Base-by-base conservation (phyloP, 2,113 vertebrate species). In the Tachysurus vachellii region DNA sequence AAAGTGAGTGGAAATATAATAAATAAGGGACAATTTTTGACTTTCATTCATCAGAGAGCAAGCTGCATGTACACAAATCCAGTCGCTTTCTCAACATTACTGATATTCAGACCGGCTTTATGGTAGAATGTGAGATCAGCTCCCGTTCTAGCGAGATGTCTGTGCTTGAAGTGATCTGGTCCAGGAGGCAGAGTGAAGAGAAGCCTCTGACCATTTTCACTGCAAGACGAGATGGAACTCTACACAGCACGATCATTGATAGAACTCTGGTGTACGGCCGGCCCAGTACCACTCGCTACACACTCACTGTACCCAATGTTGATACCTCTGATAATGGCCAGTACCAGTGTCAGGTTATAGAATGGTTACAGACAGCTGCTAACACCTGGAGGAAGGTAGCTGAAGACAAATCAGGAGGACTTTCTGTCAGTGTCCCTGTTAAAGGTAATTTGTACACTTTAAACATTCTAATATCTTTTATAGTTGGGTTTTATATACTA, bases 381-480 rank as follows among this genome's bases (percentile, higher is more conserved):
- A 93, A 93, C 0, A 94, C 92, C 76, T 98, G 97, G 97, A 97
- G 95, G 91, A 96, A 94, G 90, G 85, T 95, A 88, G 96, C 95
- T 0, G 93, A 95, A 87, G 95, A 96, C 88, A 95, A 91, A 16
- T 99, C 97, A 0, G 96, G 96, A 84, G 53, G 75, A 62, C 56
- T 85, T 44, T 70, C 70, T 42, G 36, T 90, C 54, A n/a, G 12
- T 13, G 54, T 80, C 16, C 56, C 62, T 31, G 44, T 36, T 77
- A 2, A 80, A 82, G 84, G 77, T 85, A 73, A 62, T 68, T 12
- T 16, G 28, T 21, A 85, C 17, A 59, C 54, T 70, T 42, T 23
- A 47, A n/a, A 53, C 23, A 28, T 36, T 77, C 53, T 23, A 3
- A n/a, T 10, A 70, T 68, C n/a, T 36, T 56, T 50, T 54, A 31